Conservation (phyloP, 92 coral and sea anemone genomes). For the Actinernus sp. region DNA sequence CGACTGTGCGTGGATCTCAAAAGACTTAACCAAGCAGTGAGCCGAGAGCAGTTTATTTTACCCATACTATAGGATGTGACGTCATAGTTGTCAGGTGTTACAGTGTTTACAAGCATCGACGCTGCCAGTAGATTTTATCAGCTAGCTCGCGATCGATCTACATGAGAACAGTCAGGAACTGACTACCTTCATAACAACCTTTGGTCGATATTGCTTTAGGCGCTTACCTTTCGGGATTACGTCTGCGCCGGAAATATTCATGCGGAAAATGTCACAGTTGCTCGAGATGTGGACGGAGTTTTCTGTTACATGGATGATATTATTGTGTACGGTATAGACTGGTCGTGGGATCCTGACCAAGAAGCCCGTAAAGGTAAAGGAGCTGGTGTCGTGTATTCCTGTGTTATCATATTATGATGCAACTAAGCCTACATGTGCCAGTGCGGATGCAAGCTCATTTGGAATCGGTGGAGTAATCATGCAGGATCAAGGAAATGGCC, state of each 20-base stretch:
- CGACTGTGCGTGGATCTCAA: too few species aligned
- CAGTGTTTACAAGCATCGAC: too few species aligned
- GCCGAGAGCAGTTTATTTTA: too few species aligned
- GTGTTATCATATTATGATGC: neutral
- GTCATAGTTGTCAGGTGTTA: too few species aligned
- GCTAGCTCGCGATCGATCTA: too few species aligned
- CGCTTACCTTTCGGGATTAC: neutral
- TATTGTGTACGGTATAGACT: neutral
- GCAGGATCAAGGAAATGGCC: too few species aligned
- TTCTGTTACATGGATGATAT: neutral
- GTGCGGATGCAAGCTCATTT: slow-evolving; percentile 6
- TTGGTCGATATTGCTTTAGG: too few species aligned
- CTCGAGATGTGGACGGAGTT: neutral
- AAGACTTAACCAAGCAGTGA: too few species aligned
- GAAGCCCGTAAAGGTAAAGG: neutral
- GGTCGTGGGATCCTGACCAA: neutral
- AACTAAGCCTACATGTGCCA: neutral
- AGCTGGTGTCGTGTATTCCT: neutral
- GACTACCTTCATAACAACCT: neutral
- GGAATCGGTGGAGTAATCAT: too few species aligned
- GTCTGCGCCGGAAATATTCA: neutral
- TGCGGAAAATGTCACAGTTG: neutral
- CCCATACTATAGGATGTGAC: too few species aligned
- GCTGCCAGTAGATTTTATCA: too few species aligned
- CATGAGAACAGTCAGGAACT: neutral